These are phyloP conservation scores for Sceloporus undulatus DNA, from an alignment of 2,113 vertebrate species.

Conservation along the genomic window DNA sequence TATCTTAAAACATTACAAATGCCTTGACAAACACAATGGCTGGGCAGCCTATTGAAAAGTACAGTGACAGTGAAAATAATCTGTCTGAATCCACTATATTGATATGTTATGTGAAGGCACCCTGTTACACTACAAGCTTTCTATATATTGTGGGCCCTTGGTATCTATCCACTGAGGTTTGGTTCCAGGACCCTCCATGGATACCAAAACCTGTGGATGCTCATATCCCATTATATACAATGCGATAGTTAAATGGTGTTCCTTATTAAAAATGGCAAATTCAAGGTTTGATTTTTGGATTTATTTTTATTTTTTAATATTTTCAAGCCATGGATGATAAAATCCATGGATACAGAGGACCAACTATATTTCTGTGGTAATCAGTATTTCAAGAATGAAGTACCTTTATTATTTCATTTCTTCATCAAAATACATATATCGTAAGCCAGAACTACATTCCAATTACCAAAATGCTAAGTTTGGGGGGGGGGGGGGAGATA, in stretches of 20 bases:
- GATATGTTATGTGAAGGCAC: neutral
- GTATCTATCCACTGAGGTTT: too few species aligned
- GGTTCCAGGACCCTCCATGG: too few species aligned
- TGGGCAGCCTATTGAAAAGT: neutral
- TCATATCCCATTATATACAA: too few species aligned
- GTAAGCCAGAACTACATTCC: neutral
- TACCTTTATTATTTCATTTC: slow-evolving; percentile 34
- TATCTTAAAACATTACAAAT: neutral
- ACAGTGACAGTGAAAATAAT: neutral
- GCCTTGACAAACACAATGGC: neutral
- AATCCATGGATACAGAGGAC: too few species aligned
- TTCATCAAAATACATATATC: neutral
- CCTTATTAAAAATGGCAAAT: too few species aligned
- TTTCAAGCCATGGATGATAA: too few species aligned
- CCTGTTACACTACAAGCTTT: neutral
- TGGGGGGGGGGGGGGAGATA: neutral
- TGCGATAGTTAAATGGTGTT: too few species aligned
- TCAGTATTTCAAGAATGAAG: neutral
- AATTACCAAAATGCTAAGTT: neutral
- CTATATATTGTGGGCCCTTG: neutral
- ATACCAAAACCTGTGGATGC: too few species aligned
- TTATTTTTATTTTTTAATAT: too few species aligned
- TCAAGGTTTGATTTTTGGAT: too few species aligned
- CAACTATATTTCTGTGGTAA: neutral
- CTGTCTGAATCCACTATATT: too few species aligned